Conservation (phyloP, 2,888 invertebrate species). For the Mythimna impura region DNA sequence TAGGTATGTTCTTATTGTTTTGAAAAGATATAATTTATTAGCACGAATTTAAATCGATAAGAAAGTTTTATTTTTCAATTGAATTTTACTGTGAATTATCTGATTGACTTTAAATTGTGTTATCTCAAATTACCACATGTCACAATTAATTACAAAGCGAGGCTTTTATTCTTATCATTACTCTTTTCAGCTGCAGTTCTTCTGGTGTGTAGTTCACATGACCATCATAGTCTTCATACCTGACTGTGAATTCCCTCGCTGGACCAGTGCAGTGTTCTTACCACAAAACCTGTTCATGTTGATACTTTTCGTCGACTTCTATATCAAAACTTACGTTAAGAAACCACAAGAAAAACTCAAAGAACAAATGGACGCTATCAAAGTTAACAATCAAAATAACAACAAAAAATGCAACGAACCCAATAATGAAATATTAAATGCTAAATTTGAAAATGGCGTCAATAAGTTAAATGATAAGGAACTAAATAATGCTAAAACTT, state of each 20-base stretch:
- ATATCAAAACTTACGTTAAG: slow-evolving; percentile 91
- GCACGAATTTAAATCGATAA: too few relatives aligned
- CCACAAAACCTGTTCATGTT: slow-evolving; percentile 93
- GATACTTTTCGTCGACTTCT: slow-evolving; percentile 92
- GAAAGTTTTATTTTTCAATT: neutral
- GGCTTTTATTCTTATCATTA: neutral
- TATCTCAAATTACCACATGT: neutral
- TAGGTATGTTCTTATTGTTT: too few relatives aligned
- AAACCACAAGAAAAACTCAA: slow-evolving; percentile 68
- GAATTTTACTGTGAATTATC: neutral
- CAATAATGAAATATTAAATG: slow-evolving; percentile 1
- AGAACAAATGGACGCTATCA: neutral
- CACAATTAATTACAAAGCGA: too few relatives aligned
- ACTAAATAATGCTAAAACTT: neutral
- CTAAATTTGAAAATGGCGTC: slow-evolving; percentile 9
- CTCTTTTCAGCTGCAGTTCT: slow-evolving; percentile 91
- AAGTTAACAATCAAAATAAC: slow-evolving; percentile 9
- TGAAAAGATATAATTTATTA: too few relatives aligned
- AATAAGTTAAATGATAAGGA: slow-evolving; percentile 7
- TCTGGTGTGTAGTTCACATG: slow-evolving; percentile 90
- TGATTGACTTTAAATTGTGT: neutral
- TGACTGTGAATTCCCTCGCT: slow-evolving; percentile 91
- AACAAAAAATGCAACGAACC: neutral
- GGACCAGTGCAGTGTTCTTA: slow-evolving; percentile 88
- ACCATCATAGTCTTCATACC: slow-evolving; percentile 81